Evolutionary conservation across 2,888 invertebrate genomes (phyloP).

Genomic region (Schizotus pectinicornis): DNA sequence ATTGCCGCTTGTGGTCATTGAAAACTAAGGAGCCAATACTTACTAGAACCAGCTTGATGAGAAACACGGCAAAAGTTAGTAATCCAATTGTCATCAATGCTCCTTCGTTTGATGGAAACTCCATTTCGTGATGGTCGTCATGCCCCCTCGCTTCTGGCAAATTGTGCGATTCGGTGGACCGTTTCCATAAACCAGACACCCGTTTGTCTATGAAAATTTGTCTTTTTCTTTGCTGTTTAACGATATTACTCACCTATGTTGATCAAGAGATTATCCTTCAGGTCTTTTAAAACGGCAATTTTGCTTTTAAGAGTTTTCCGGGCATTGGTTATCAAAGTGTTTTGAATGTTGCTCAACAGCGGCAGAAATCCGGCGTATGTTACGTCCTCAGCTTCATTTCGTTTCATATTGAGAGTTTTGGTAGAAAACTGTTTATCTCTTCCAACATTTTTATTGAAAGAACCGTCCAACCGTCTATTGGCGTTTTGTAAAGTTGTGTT

Average conservation of each 20-base stretch:
- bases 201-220: constrained; percentile 16
- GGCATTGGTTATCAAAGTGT: constrained; percentile 51
- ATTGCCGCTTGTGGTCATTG: constrained; percentile 31
- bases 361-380: constrained; percentile 34
- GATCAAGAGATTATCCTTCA: constrained; percentile 66
- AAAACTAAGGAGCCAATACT: constrained; percentile 43
- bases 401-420: neutral
- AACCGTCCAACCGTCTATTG: too few relatives aligned
- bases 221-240: constrained; percentile 17
- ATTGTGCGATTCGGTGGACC: constrained; percentile 16
- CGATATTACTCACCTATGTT: constrained; percentile 68
- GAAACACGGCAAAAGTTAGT: constrained; percentile 83
- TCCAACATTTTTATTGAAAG: too few relatives aligned
- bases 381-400: neutral
- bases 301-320: constrained; percentile 60
- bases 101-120: constrained; percentile 81
- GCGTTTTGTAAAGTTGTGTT: too few relatives aligned
- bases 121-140: constrained; percentile 62
- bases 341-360: constrained; percentile 48
- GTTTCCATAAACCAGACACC: constrained; percentile 37
- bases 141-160: constrained; percentile 43
- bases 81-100: constrained; percentile 84
- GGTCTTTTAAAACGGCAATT: constrained; percentile 63
- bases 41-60: constrained; percentile 83
- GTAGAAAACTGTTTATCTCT: too few relatives aligned